phyloP scores from a whole-genome alignment of 2,888 invertebrate genomes.

The Himalopsyche japonica region DNA sequence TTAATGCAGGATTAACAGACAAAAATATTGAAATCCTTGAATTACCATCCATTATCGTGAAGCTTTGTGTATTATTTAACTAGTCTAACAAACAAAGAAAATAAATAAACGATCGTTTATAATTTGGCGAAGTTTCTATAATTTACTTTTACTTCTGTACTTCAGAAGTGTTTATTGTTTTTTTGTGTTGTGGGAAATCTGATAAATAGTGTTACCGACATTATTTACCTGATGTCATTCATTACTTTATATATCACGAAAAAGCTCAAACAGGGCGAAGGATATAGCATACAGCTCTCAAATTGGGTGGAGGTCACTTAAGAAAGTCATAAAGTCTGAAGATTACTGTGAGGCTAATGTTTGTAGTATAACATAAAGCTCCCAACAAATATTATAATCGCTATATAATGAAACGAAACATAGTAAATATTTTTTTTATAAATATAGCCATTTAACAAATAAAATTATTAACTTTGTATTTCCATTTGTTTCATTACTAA shows the following conservation, averaged over 20 bases:
- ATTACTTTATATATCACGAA: background rate
- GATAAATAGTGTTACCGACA: background rate
- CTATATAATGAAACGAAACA: no score
- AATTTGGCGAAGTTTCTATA: background rate
- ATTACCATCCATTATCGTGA: no score
- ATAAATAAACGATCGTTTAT: background rate
- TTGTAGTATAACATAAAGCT: background rate
- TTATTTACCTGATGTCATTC: background rate
- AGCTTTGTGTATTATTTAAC: no score
- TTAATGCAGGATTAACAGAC: no score
- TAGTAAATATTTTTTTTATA: no score
- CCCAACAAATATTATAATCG: background rate
- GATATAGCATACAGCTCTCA: background rate
- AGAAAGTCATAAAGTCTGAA: background rate
- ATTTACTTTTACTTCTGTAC: background rate
- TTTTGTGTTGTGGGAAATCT: background rate
- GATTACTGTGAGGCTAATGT: background rate
- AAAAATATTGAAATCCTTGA: no score
- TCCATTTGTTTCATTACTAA: no score
- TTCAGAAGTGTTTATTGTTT: background rate
- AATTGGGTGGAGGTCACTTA: background rate
- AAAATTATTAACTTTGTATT: no score
- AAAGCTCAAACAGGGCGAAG: background rate
- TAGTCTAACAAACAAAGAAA: background rate
- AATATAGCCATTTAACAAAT: no score